phyloP scores from a whole-genome alignment of 2,113 vertebrate species.

The Naja naja region DNA sequence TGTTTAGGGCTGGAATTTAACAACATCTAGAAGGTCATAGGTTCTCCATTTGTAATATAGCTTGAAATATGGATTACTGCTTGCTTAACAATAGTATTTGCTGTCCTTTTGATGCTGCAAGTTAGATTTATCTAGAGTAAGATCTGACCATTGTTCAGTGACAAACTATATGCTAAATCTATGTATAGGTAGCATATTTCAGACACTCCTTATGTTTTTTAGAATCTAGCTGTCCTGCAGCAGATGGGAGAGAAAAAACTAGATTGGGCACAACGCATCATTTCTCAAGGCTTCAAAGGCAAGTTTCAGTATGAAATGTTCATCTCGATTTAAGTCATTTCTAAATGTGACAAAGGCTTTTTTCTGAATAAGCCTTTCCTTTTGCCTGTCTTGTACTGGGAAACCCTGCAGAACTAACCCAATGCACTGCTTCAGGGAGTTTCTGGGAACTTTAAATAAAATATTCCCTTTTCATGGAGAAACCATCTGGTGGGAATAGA shows the following conservation, averaged over 20 bases:
- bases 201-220: slow-evolving; percentile 38
- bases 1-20: neutral
- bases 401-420: neutral
- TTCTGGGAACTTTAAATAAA: neutral
- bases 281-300: slow-evolving; percentile 86
- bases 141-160: neutral
- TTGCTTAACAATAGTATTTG: neutral
- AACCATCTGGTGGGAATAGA: neutral
- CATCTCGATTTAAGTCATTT: neutral
- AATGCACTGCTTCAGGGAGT: fast-evolving
- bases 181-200: slow-evolving; percentile 1
- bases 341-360: neutral
- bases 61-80: neutral
- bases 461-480: neutral
- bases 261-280: slow-evolving; percentile 86
- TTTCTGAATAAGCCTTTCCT: neutral
- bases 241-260: slow-evolving; percentile 80
- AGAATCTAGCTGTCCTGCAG: slow-evolving; percentile 85
- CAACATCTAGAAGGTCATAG: neutral
- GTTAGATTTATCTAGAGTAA: neutral
- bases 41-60: neutral
- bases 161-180: neutral
- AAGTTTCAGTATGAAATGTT: slow-evolving; percentile 24
- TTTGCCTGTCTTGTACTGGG: neutral
- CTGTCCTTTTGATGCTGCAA: neutral